A percentile compares a stretch with the other conserved stretches of the same genome.
Evolutionary conservation across 2,113 vertebrate species (phyloP).

Genomic region (Noctilio leporinus): DNA sequence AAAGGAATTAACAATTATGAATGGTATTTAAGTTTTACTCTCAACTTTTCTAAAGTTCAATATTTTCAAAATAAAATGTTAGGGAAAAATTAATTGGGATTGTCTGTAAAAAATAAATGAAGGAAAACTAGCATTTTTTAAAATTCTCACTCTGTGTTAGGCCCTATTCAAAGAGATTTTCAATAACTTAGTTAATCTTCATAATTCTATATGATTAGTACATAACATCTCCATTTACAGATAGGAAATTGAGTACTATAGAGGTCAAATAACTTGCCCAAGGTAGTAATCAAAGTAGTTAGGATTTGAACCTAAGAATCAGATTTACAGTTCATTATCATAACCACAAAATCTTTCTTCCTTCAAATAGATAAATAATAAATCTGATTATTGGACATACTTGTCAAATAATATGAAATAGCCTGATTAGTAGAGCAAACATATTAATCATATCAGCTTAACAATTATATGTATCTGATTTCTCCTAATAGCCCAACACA

Average conservation of each 20-base stretch:
- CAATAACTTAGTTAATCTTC: not conserved
- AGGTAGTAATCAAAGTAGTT: not conserved
- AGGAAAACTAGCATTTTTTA: not conserved
- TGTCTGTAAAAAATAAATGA: not conserved
- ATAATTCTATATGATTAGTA: not conserved
- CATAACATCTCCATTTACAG: not conserved
- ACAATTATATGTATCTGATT: not conserved
- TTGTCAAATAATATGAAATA: conserved; percentile 10
- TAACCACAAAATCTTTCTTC: not conserved
- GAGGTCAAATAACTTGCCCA: not conserved
- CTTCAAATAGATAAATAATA: conserved; percentile 5
- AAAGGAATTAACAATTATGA: not conserved
- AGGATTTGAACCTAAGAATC: not conserved
- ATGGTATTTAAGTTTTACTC: not conserved
- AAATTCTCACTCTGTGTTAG: not conserved
- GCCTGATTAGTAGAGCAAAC: not conserved
- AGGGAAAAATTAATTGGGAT: not conserved
- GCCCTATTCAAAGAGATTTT: not conserved
- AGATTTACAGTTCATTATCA: not conserved
- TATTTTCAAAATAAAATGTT: not conserved
- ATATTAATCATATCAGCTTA: not conserved
- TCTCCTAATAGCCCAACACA: not conserved
- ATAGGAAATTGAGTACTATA: not conserved
- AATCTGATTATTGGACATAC: not conserved
- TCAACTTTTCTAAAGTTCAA: not conserved